Base-by-base conservation (phyloP, 2,113 vertebrate species). In the Cavia porcellus region DNA sequence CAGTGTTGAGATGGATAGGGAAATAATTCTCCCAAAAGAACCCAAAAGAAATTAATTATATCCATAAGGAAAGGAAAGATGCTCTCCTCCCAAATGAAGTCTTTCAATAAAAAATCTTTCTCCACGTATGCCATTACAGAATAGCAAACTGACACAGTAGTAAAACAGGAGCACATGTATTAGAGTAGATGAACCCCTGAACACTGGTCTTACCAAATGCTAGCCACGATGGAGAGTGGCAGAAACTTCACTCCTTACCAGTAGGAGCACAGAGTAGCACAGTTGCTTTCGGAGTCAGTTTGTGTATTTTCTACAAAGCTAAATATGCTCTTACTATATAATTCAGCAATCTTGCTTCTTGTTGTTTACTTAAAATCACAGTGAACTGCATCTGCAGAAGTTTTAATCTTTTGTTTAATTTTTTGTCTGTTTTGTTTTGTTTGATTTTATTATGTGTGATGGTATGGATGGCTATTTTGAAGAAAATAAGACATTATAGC, bases 21-120 rank as follows among this genome's bases (percentile, higher is more conserved):
- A 82, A 93, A 86, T n/a, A 35, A 62, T 52, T 68, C 64, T 93
- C 66, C 81, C 50, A 19, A 75, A 35, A 82, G n/a, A 90, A 96
- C 93, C 81, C 68, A 64, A 95, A 57, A 38, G 38, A 38, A 38
- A 38, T 38, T 38, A 38, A 93, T 82, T 47, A 80, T 45, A 28
- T 50, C 38, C 64, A 30, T 61, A 75, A 95, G 92, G 75, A 61
- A 75, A 90, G 42, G 75, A n/a, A 95, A 81, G 30, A 32, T 52
- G 7, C 4, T 85, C 62, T 32, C 45, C 45, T 82, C 12, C 0
- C 59, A 80, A 77, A 35, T 32, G 59, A 47, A 38, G 32, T 57
- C 38, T 42, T 61, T 75, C 70, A 50, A 70, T 87, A 47, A 66
- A 86, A 59, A 87, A 59, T 52, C 10, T 19, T 30, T 52, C 32